Base-by-base conservation (phyloP, 2,113 vertebrate genomes). In the Physeter macrocephalus region DNA sequence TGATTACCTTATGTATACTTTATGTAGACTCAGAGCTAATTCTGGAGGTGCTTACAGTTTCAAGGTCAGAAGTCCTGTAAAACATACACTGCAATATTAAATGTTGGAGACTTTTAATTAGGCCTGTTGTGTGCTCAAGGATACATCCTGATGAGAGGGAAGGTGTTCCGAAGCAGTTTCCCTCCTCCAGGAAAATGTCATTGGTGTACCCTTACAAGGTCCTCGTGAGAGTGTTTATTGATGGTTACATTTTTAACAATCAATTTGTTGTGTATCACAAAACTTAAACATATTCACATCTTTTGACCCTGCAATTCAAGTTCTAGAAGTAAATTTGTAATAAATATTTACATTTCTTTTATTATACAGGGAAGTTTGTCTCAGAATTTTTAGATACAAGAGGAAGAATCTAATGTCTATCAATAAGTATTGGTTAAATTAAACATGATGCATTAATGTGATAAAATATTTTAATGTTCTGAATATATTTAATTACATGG, bases 351-450 rank as follows among this genome's bases (percentile, higher is more conserved):
- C 15, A 29, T 36, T 67, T 46, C 18, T 39, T 41, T 90, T 95
- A 75, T 86, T 84, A 23, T 43, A 21, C 29, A 83, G 77, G 34
- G 5, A 52, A 36, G 25, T 83, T 85, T 52, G 75, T 80, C 31
- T 96, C 34, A 71, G 49, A 96, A 95, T 66, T 87, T 57, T 92
- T 96, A 92, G 34, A 23, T 59, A 52, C 29, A 69, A 54, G 11
- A 54, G 10, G 8, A 67, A 80, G 49, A 57, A 72, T 92, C 41
- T 83, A 36, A 41, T 78, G 0, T 39, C 57, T 93, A 20, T 61
- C 20, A 85, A 4, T 82, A 83, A 64, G 10, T 78, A 54, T 25
- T 92, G n/a, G 11, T 54, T 95, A 81, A 86, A 43, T 83, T 57
- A 67, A 66, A 83, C 5, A 11, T 15, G 21, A 41, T 18, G 8